Conservation (phyloP, 2,888 invertebrate genomes). For the Heliconius ethilla region DNA sequence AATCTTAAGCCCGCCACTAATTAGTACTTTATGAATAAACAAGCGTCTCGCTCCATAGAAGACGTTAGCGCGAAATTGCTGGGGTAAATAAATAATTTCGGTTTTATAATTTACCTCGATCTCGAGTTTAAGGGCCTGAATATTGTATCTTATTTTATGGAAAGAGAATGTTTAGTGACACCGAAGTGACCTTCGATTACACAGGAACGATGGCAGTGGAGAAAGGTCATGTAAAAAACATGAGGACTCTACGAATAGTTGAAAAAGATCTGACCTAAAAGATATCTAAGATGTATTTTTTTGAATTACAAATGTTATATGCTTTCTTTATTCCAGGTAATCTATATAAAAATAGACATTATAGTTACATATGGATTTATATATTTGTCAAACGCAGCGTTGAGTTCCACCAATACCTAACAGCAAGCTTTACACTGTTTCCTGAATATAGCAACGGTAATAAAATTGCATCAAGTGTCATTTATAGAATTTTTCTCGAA, state of each 20-base stretch:
- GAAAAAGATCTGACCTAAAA: too few relatives aligned
- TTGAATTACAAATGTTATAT: too few relatives aligned
- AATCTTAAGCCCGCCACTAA: constrained; percentile 12
- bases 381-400: too few relatives aligned
- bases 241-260: background rate
- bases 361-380: too few relatives aligned
- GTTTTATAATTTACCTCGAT: constrained; percentile 6
- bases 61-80: constrained; percentile 19
- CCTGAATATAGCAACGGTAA: background rate
- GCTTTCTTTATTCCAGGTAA: too few relatives aligned
- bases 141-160: background rate
- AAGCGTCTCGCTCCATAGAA: background rate
- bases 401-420: too few relatives aligned
- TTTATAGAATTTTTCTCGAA: too few relatives aligned
- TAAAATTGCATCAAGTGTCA: too few relatives aligned
- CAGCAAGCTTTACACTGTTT: background rate
- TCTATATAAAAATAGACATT: too few relatives aligned
- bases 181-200: background rate
- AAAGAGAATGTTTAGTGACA: background rate
- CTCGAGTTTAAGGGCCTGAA: background rate
- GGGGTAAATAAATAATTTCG: constrained; percentile 18
- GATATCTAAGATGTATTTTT: too few relatives aligned
- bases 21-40: constrained; percentile 14
- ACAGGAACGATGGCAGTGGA: background rate
- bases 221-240: background rate